phyloP scores from a whole-genome alignment of 2,113 vertebrate genomes.

The Trogon surrucura region DNA sequence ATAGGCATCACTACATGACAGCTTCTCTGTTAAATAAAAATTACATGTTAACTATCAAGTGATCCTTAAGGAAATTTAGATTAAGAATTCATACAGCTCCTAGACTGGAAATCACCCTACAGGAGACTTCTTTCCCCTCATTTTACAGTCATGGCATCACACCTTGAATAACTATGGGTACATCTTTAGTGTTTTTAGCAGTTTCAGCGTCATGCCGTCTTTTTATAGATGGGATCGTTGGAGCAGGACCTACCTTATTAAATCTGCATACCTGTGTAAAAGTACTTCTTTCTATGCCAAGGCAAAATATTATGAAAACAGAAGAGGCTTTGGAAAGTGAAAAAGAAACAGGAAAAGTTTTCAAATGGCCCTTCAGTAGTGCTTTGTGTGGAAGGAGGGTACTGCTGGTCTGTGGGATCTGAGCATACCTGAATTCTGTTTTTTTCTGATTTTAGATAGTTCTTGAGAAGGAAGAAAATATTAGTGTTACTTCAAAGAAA shows the following conservation, averaged over 20 bases:
- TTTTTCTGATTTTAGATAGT: neutral
- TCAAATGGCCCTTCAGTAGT: neutral
- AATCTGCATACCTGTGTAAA: neutral
- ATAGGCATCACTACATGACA: neutral
- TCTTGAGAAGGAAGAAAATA: neutral
- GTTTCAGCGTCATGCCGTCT: neutral
- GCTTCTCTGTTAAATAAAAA: neutral
- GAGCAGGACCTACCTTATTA: neutral
- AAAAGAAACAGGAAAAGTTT: neutral
- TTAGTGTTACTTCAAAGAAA: neutral
- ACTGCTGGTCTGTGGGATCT: neutral
- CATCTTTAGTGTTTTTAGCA: neutral
- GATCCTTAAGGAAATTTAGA: neutral
- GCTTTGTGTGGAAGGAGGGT: neutral
- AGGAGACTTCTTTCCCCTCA: neutral
- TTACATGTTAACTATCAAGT: neutral
- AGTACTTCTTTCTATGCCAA: neutral
- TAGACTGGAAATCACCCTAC: neutral
- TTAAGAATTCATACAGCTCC: neutral
- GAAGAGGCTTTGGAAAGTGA: neutral
- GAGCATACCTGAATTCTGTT: neutral
- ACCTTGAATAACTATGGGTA: neutral
- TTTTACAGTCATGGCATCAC: neutral
- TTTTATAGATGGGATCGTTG: neutral
- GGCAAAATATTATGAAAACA: neutral